Conservation (phyloP, 2,888 invertebrate species). For the Agriopis leucophaearia region DNA sequence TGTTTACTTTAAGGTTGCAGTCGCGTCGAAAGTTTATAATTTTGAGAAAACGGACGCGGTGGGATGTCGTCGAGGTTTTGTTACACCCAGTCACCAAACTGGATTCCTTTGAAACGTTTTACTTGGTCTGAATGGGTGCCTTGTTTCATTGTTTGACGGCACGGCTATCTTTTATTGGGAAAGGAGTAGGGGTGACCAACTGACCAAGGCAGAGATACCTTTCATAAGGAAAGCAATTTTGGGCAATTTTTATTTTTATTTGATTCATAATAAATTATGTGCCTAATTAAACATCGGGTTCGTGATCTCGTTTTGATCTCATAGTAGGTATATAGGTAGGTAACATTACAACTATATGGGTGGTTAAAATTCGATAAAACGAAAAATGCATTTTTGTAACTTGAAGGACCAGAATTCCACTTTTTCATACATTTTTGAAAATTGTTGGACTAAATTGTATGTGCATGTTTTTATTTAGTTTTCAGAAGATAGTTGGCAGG, state of each 20-base stretch:
- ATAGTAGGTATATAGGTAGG: no score
- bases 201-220: slow-evolving; percentile 35
- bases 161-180: slow-evolving; percentile 47
- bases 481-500: no score
- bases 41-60: slow-evolving; percentile 43
- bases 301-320: no score
- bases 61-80: slow-evolving; percentile 57
- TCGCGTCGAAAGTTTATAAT: slow-evolving; percentile 4
- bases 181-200: slow-evolving; percentile 38
- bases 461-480: no score
- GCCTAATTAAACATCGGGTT: no score
- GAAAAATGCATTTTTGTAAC: no score
- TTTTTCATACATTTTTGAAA: no score
- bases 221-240: slow-evolving; percentile 18
- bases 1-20: slow-evolving; percentile 15
- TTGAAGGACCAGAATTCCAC: no score
- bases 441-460: no score
- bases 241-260: neutral
- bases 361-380: no score
- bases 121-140: slow-evolving; percentile 64
- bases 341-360: no score
- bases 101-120: slow-evolving; percentile 70
- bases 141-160: slow-evolving; percentile 66
- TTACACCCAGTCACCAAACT: slow-evolving; percentile 66
- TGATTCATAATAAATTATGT: no score